A percentile compares a stretch with the other conserved stretches of the same genome.
Conservation (phyloP, 2,888 invertebrate genomes). For the Thumatha senex region DNA sequence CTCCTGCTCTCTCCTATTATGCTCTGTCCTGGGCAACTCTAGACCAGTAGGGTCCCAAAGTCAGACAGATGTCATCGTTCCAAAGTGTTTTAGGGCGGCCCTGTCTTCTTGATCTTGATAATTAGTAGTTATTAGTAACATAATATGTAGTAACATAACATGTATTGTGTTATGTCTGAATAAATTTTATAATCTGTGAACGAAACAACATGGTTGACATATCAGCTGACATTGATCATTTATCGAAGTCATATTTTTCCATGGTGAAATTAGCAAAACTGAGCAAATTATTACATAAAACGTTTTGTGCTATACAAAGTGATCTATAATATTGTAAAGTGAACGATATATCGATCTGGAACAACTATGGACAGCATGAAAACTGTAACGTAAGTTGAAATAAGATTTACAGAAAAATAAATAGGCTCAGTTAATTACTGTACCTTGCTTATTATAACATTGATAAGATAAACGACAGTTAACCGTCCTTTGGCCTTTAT, state of each 20-base stretch:
- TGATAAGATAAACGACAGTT: slow-evolving; percentile 29
- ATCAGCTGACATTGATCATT: slow-evolving; percentile 75
- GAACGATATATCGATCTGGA: slow-evolving; percentile 29
- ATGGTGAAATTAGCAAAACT: slow-evolving; percentile 62
- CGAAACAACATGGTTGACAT: slow-evolving; percentile 49
- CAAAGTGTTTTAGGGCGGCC: too few relatives aligned
- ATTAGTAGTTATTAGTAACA: too few relatives aligned
- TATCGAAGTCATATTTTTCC: slow-evolving; percentile 67
- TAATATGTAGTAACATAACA: too few relatives aligned
- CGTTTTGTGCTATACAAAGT: slow-evolving; percentile 39
- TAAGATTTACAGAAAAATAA: slow-evolving; percentile 23
- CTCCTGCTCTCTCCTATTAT: too few relatives aligned
- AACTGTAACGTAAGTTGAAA: slow-evolving; percentile 36
- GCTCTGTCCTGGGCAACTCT: too few relatives aligned
- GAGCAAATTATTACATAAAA: slow-evolving; percentile 78
- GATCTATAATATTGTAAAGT: slow-evolving; percentile 31
- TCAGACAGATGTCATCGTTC: too few relatives aligned
- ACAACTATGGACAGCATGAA: slow-evolving; percentile 43
- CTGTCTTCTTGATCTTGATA: too few relatives aligned
- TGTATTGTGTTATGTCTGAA: too few relatives aligned
- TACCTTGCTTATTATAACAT: slow-evolving; percentile 43
- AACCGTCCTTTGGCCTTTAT: slow-evolving; percentile 15
- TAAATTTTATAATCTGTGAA: slow-evolving; percentile 12
- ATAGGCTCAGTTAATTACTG: slow-evolving; percentile 4
- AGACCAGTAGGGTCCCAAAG: too few relatives aligned